phyloP scores from a whole-genome alignment of 2,113 vertebrate genomes.

The Hyaena hyaena region DNA sequence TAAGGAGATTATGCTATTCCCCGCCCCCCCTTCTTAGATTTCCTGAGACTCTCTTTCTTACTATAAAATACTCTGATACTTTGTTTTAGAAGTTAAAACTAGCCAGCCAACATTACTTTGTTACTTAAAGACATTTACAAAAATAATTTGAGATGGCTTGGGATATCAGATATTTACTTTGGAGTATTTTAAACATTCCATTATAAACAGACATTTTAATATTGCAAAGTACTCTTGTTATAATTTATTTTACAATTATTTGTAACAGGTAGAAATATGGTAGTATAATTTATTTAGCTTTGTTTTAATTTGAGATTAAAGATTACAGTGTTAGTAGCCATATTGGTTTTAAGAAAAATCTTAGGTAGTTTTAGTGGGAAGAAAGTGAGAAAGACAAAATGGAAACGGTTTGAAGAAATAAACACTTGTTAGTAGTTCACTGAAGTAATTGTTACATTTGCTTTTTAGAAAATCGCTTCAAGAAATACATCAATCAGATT shows the following conservation, averaged over 20 bases:
- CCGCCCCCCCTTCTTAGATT: background rate
- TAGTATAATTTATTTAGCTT: background rate
- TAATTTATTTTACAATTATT: conserved; percentile 35
- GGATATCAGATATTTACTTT: background rate
- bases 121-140: background rate
- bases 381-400: conserved; percentile 22
- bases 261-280: background rate
- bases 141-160: background rate
- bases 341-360: conserved; percentile 19
- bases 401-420: conserved; percentile 33
- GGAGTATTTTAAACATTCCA: background rate
- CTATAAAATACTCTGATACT: background rate
- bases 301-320: conserved; percentile 20
- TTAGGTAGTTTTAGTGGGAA: conserved; percentile 21
- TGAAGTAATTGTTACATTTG: conserved; percentile 41
- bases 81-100: conserved; percentile 3
- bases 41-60: background rate
- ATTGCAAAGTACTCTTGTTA: background rate
- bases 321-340: background rate
- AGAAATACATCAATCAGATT: conserved; percentile 2
- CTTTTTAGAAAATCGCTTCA: conserved; percentile 80
- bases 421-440: background rate
- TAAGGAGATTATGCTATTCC: background rate
- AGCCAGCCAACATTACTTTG: background rate
- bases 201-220: background rate